Conservation (phyloP, 2,797 vertebrate genomes). For the Acestrorhynchus altus region DNA sequence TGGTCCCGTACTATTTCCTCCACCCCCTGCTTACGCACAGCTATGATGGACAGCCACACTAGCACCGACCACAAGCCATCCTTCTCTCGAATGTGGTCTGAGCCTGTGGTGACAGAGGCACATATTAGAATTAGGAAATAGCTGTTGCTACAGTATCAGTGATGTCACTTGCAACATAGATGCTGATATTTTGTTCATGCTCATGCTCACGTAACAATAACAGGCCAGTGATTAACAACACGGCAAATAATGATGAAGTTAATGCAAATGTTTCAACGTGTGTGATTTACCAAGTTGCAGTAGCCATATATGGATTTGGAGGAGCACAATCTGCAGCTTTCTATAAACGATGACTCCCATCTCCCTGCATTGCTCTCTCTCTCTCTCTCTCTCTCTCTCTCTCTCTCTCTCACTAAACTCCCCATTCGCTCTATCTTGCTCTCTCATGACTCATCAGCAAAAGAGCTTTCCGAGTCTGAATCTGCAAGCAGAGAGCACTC, state of each 20-base stretch:
- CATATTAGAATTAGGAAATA: background rate
- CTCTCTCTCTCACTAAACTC: constrained; percentile 25
- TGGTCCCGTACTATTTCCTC: constrained; percentile 94
- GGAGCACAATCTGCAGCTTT: constrained; percentile 58
- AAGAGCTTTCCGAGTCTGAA: constrained; percentile 43
- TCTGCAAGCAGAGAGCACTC: constrained; percentile 60
- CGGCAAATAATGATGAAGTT: constrained; percentile 17
- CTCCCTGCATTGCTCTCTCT: constrained; percentile 54
- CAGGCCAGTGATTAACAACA: constrained; percentile 14
- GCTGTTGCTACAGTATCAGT: background rate
- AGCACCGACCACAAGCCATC: constrained; percentile 97
- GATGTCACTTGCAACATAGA: background rate
- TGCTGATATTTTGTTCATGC: background rate
- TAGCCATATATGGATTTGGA: constrained; percentile 77
- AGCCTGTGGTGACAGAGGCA: constrained; percentile 77
- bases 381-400: constrained; percentile 35
- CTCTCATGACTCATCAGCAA: constrained; percentile 49
- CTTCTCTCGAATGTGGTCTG: constrained; percentile 97
- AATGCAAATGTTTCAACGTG: constrained; percentile 31
- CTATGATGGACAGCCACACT: constrained; percentile 94
- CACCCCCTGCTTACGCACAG: constrained; percentile 89
- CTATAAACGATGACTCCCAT: constrained; percentile 49
- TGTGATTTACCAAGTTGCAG: constrained; percentile 66
- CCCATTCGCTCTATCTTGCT: constrained; percentile 13
- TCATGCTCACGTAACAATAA: background rate